Conservation (phyloP, 2,797 vertebrate species). For the Champsocephalus esox region DNA sequence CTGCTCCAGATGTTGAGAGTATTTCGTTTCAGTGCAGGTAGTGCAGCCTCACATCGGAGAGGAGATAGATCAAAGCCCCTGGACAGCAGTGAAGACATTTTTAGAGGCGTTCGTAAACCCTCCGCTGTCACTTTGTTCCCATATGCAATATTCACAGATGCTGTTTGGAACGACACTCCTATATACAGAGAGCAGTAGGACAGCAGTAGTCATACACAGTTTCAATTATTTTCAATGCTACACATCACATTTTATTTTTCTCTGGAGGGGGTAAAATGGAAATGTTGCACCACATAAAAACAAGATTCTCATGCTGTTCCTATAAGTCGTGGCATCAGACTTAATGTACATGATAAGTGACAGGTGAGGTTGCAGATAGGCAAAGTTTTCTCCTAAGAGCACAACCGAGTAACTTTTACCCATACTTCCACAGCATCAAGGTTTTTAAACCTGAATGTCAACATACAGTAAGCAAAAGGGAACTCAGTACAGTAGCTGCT, state of each 20-base stretch:
- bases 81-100: slow-evolving; percentile 78
- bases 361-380: background rate
- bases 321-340: background rate
- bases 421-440: background rate
- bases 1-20: slow-evolving; percentile 71
- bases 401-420: background rate
- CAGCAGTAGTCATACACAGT: slow-evolving; percentile 4
- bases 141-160: slow-evolving; percentile 67
- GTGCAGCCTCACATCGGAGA: slow-evolving; percentile 56
- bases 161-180: slow-evolving; percentile 49
- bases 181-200: slow-evolving; percentile 6
- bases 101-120: slow-evolving; percentile 77
- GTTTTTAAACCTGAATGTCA: background rate
- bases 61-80: slow-evolving; percentile 73
- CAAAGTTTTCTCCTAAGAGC: no score
- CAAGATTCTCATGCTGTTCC: background rate
- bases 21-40: slow-evolving; percentile 69
- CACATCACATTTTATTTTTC: slow-evolving; percentile 49
- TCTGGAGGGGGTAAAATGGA: slow-evolving; percentile 28
- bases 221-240: slow-evolving; percentile 38
- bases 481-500: background rate
- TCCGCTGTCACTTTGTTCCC: slow-evolving; percentile 67
- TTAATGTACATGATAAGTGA: background rate
- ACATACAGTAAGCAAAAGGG: background rate
- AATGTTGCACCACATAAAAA: slow-evolving; percentile 31